Evolutionary conservation across 2,888 invertebrate species (phyloP), one percentile per base, ranked within the genome.

Genomic region (Sarcophaga variegata): DNA sequence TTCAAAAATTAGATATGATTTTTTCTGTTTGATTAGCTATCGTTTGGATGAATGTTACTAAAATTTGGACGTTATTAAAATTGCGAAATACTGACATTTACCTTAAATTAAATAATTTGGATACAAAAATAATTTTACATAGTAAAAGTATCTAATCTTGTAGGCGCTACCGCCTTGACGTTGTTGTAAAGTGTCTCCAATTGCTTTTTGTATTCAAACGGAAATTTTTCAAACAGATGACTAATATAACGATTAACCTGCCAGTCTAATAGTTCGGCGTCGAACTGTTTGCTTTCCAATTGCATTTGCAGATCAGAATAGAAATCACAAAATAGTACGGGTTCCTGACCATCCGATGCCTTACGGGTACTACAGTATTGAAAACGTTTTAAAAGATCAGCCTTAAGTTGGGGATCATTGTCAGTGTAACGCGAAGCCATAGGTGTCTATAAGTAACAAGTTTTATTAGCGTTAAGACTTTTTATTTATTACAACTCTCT

Each of bases 241-340:
- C 67, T 89, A 83, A 27, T 86, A 66, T 83, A 92, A 54, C 77
- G 90, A 88, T 91, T 92, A 10, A 93, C 88, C 86, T 93, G 93
- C n/a, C 91, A 89, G 71, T 93, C 93, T 17, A 93, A 89, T 0
- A 92, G 90, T 85, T 93, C 93, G 49, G 92, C 92, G 63, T 93
- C 93, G 6, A 92, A 92, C 22, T 92, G 92, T 85, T 92, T 92
- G 85, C 92, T 92, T 84, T 93, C 93, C 49, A 93, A 88, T 25
- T 92, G 92, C 91, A 93, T 92, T 89, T 93, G 93, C 83, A 93
- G 90, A 66, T 93, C 93, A 1, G 93, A 92, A 64, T 93, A 93
- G 83, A 93, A 93, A 90, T 93, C 93, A 86, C 93, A 93, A 86
- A 93, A 93, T 10, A 93, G 86, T 27, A 93, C 91, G 0, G 93